These are phyloP conservation scores for Agrochola lota DNA, from an alignment of 2,888 invertebrate genomes.

Conservation along the genomic window DNA sequence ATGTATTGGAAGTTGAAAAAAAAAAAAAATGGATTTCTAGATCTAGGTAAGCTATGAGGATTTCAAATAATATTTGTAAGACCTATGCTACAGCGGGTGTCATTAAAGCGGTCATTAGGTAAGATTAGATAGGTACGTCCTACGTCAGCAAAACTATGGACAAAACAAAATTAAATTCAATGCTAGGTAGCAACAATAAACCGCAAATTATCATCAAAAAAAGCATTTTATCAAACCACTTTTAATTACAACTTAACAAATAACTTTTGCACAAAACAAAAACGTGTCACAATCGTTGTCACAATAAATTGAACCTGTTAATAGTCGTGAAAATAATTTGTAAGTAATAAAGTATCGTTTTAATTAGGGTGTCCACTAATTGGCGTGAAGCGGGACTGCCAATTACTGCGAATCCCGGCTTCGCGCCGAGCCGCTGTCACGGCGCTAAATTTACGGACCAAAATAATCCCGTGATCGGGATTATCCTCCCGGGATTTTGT, in stretches of 20 bases:
- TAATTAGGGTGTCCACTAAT: constrained; percentile 67
- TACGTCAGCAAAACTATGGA: neutral
- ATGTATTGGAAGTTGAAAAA: no score
- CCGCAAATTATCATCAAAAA: neutral
- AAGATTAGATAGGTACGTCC: neutral
- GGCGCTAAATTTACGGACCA: constrained; percentile 68
- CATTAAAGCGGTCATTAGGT: neutral
- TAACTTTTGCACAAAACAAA: constrained; percentile 20
- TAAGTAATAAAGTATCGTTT: constrained; percentile 54
- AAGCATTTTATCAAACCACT: constrained; percentile 1
- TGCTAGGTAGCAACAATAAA: neutral
- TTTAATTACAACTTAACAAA: constrained; percentile 7
- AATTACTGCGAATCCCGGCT: constrained; percentile 69
- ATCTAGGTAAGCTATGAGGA: neutral
- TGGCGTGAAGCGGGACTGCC: constrained; percentile 68
- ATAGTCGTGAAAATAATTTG: constrained; percentile 51
- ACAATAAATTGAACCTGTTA: constrained; percentile 51
- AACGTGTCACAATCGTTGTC: constrained; percentile 24
- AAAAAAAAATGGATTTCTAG: neutral
- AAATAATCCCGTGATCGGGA: constrained; percentile 67
- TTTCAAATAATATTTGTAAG: neutral
- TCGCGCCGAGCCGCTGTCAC: constrained; percentile 55
- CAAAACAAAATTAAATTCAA: neutral
- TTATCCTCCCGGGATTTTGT: constrained; percentile 61
- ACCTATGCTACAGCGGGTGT: neutral